Conservation (phyloP, 2,797 vertebrate species). For the Sebastes baramenuke region DNA sequence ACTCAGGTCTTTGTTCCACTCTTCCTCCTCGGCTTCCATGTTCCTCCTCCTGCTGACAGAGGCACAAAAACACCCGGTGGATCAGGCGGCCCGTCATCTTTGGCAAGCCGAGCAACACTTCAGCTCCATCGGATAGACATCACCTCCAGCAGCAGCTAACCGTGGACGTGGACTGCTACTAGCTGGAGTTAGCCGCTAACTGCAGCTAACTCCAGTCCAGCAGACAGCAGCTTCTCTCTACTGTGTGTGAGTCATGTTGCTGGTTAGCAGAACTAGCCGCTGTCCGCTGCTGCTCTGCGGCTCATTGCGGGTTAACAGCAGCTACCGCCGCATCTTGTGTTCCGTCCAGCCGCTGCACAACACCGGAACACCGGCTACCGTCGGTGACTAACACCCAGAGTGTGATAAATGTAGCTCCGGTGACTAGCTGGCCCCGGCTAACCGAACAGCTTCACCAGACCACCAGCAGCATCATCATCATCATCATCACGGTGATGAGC, state of each 20-base stretch:
- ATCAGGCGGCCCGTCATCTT: slow-evolving; percentile 58
- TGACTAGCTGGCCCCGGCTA: not conserved
- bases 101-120: slow-evolving; percentile 39
- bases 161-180: not conserved
- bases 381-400: not conserved
- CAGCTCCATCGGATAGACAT: slow-evolving; percentile 60
- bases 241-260: slow-evolving; percentile 27
- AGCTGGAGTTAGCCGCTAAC: slow-evolving; percentile 46
- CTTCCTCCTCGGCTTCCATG: slow-evolving; percentile 76
- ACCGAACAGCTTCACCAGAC: slow-evolving; percentile 5
- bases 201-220: not conserved
- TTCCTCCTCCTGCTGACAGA: slow-evolving; percentile 70
- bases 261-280: slow-evolving; percentile 1
- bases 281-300: not conserved
- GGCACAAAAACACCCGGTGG: slow-evolving; percentile 33
- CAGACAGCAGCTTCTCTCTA: not conserved
- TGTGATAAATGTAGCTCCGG: not conserved
- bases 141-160: not conserved
- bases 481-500: not conserved
- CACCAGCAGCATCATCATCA: no score
- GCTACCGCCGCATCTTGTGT: not conserved
- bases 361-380: not conserved
- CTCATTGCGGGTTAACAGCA: not conserved
- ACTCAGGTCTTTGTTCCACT: slow-evolving; percentile 70
- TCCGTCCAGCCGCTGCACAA: not conserved